Evolutionary conservation across 2,888 invertebrate genomes (phyloP).

Genomic region (Plebejus anna): DNA sequence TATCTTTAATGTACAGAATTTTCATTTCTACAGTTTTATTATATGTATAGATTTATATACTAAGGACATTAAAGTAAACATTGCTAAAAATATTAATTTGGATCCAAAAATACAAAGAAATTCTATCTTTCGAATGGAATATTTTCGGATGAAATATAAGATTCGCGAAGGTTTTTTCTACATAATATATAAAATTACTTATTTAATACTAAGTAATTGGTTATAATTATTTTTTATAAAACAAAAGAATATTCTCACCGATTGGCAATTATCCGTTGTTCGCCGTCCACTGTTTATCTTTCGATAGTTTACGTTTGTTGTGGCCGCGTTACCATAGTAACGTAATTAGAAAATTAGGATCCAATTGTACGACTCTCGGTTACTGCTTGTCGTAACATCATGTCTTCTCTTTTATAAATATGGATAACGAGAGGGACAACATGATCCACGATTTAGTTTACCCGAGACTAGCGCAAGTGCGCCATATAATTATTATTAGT

Average conservation of each 20-base stretch:
- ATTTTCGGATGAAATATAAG: not conserved
- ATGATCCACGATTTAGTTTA: not conserved
- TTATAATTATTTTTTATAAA: not conserved
- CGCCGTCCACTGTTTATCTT: not conserved
- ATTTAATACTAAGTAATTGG: not conserved
- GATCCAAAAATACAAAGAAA: not conserved
- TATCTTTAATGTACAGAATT: too few relatives aligned
- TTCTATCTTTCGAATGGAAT: not conserved
- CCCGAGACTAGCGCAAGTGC: not conserved
- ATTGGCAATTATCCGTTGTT: not conserved
- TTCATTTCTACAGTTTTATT: too few relatives aligned
- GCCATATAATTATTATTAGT: not conserved
- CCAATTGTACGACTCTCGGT: not conserved
- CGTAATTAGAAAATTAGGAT: not conserved
- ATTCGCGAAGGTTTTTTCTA: not conserved
- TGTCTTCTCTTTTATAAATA: not conserved
- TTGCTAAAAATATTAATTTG: not conserved
- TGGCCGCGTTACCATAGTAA: conserved; percentile 31
- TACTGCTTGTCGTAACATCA: not conserved
- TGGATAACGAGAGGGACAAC: not conserved
- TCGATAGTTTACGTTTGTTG: conserved; percentile 29
- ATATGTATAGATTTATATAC: too few relatives aligned
- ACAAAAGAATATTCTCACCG: conserved; percentile 6
- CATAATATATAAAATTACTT: too few relatives aligned
- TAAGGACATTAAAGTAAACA: not conserved